Conservation (phyloP, 2,888 invertebrate species). For the Labia minor region DNA sequence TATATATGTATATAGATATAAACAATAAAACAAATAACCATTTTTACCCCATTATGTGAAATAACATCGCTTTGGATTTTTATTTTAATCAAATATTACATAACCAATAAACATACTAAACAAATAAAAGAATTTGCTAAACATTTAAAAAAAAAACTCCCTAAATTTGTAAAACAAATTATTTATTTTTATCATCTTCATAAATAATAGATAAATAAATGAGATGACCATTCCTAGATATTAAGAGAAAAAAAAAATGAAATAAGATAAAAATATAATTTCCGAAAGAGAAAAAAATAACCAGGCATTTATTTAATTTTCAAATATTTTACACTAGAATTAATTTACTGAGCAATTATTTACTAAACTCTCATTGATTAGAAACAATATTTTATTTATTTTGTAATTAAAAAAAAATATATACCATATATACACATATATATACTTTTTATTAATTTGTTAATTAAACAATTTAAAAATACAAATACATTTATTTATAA, state of each 20-base stretch:
- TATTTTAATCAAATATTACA: too few relatives aligned
- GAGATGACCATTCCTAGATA: too few relatives aligned
- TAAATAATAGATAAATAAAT: too few relatives aligned
- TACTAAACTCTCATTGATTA: constrained; percentile 13
- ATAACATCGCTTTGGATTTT: too few relatives aligned
- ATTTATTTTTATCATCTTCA: too few relatives aligned
- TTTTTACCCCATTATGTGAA: too few relatives aligned
- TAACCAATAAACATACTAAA: too few relatives aligned
- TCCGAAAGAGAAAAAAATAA: not conserved
- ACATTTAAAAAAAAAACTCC: too few relatives aligned
- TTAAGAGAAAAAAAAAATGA: not conserved
- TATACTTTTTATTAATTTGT: constrained; percentile 13
- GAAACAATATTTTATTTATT: constrained; percentile 13
- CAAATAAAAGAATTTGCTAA: too few relatives aligned
- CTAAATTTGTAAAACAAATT: too few relatives aligned
- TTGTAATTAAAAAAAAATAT: not conserved
- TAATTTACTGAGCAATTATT: constrained; percentile 3
- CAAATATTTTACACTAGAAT: not conserved
- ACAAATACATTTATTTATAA: constrained; percentile 14
- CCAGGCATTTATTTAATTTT: not conserved
- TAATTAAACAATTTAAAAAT: constrained; percentile 8
- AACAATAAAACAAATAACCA: too few relatives aligned
- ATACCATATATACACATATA: not conserved
- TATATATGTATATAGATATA: too few relatives aligned
- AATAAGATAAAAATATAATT: not conserved